Evolutionary conservation across 2,113 vertebrate genomes (phyloP).

Genomic region (Prunella himalayana): DNA sequence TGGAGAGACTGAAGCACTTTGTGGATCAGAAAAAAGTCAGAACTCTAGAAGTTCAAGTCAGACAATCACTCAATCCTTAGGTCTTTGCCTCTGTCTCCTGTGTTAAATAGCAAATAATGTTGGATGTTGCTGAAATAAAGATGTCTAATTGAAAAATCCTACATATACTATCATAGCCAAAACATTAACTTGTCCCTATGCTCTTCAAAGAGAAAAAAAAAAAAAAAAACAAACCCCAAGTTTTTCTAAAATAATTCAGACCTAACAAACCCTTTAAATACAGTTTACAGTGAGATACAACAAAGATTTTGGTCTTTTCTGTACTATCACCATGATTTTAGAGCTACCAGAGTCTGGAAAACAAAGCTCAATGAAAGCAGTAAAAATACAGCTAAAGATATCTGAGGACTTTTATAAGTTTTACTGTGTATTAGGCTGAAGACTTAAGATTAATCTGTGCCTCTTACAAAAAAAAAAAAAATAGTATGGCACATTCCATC

Average conservation of each 20-base stretch:
- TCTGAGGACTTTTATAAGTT: neutral
- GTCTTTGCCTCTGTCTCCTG: neutral
- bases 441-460: neutral
- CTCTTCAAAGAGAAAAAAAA: neutral
- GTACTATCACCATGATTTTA: neutral
- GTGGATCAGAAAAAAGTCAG: neutral
- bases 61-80: neutral
- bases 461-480: neutral
- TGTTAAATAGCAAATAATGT: neutral
- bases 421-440: neutral
- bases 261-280: neutral
- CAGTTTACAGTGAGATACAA: neutral
- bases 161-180: accelerated
- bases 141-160: neutral
- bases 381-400: neutral
- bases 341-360: neutral
- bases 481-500: neutral
- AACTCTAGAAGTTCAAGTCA: neutral
- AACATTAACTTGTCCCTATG: neutral
- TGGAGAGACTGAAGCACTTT: neutral
- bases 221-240: neutral
- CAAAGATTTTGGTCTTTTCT: neutral
- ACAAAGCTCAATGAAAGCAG: neutral
- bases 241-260: neutral
- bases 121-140: neutral